Conservation (phyloP, 2,113 vertebrate genomes). For the Dipodomys merriami region DNA sequence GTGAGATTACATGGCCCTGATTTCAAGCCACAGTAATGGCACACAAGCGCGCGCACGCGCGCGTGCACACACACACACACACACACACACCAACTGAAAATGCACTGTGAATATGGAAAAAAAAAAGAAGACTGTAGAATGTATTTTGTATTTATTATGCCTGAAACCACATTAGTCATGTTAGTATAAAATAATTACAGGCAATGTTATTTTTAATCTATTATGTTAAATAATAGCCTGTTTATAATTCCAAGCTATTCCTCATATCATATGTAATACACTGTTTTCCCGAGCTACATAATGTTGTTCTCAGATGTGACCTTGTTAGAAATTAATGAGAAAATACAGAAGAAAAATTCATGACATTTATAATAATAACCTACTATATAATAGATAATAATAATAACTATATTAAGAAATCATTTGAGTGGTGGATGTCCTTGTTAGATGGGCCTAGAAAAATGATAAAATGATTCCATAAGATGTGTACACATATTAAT, state of each 20-base stretch:
- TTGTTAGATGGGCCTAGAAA: not conserved
- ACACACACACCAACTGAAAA: constrained; percentile 1
- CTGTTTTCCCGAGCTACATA: not conserved
- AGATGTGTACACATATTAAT: not conserved
- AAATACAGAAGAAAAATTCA: not conserved
- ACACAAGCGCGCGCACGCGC: too few species aligned
- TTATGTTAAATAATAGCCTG: not conserved
- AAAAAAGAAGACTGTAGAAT: not conserved
- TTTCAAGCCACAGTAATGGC: too few species aligned
- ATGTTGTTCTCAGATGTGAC: not conserved
- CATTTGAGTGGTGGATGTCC: not conserved
- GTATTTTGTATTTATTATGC: not conserved
- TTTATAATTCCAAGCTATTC: not conserved
- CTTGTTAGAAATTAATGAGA: not conserved
- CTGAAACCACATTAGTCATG: not conserved
- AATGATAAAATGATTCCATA: not conserved
- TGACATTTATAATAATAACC: not conserved
- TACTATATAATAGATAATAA: too few species aligned
- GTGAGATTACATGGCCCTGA: too few species aligned
- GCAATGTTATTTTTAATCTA: not conserved
- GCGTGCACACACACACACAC: too few species aligned
- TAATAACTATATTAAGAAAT: not conserved
- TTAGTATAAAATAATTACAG: not conserved
- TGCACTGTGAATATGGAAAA: not conserved
- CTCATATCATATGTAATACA: not conserved